Base-by-base conservation (phyloP, 2,888 invertebrate species). In the Cylindroiulus punctatus region DNA sequence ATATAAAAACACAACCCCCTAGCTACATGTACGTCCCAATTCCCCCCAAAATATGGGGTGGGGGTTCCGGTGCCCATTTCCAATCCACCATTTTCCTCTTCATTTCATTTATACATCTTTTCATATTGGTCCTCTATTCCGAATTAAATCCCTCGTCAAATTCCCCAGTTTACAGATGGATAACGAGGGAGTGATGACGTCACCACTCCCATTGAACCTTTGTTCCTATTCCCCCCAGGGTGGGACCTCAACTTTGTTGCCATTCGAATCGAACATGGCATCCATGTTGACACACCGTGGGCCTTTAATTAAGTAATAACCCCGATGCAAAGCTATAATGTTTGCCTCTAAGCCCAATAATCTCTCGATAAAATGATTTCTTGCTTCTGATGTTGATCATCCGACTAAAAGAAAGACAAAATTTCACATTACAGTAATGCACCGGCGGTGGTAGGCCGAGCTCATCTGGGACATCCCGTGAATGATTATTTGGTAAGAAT, bases 231-330 rank as follows among this genome's bases (percentile, higher is more conserved):
- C 36, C 36, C 36, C 36, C 36, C 36, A 36, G 22, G 26, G 65
- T 65, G 22, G 26, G 65, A 22, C 65, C 12, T 7, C 2, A 26
- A 65, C 26, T 8, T 26, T 7, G 65, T 8, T 12, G 22, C 36
- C 65, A 65, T 22, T 65, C 65, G 22, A 22, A 22, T 26, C 12
- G 26, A 65, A 65, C 65, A 65, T 26, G 65, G 22, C 65, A 65
- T 65, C 26, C 65, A 26, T 65, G 65, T 65, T 65, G 65, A 65
- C 65, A 65, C 65, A 65, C 65, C 26, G 22, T 22, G 22, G 57
- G 65, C 26, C 65, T 65, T 65, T 65, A 65, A 65, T 65, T 65
- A 65, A 65, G 65, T 65, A 65, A 65, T 65, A 65, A 65, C 65
- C 65, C 65, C 26, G 65, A 65, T 65, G 65, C 65, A 65, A 65